These are phyloP conservation scores for Aphyosemion australe DNA, from an alignment of 2,113 vertebrate species.

Conservation along the genomic window DNA sequence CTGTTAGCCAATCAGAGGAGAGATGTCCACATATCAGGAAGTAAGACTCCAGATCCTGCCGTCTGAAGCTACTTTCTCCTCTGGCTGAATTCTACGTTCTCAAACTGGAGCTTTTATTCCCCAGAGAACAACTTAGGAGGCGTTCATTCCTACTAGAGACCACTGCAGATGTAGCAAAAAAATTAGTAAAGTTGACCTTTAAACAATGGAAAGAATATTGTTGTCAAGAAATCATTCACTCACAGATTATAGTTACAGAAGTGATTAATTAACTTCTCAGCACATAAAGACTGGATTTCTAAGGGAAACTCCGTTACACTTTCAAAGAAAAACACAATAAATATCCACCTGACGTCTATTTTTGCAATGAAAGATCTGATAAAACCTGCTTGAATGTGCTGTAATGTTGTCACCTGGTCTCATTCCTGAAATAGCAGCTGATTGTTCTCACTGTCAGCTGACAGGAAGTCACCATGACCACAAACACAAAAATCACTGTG, in stretches of 20 bases:
- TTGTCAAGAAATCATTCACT: background rate
- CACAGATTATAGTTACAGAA: no score
- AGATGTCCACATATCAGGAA: no score
- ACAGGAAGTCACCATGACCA: slow-evolving; percentile 7
- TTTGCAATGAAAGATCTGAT: background rate
- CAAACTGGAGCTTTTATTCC: no score
- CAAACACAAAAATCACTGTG: slow-evolving; percentile 23
- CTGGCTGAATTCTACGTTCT: no score
- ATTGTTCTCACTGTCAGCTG: slow-evolving; percentile 50
- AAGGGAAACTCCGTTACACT: background rate
- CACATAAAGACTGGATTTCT: background rate
- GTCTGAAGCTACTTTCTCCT: no score
- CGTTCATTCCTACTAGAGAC: no score
- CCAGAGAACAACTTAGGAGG: no score
- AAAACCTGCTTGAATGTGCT: background rate
- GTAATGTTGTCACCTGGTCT: background rate
- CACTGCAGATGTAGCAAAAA: no score
- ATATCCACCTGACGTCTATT: background rate
- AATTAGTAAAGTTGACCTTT: no score
- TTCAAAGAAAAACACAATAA: background rate
- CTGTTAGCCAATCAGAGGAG: no score
- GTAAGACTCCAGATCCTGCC: no score
- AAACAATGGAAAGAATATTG: no score
- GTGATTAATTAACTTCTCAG: background rate
- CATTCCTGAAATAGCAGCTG: slow-evolving; percentile 33